Evolutionary conservation across 2,113 vertebrate genomes (phyloP).

Genomic region (Phaethornis superciliosus): DNA sequence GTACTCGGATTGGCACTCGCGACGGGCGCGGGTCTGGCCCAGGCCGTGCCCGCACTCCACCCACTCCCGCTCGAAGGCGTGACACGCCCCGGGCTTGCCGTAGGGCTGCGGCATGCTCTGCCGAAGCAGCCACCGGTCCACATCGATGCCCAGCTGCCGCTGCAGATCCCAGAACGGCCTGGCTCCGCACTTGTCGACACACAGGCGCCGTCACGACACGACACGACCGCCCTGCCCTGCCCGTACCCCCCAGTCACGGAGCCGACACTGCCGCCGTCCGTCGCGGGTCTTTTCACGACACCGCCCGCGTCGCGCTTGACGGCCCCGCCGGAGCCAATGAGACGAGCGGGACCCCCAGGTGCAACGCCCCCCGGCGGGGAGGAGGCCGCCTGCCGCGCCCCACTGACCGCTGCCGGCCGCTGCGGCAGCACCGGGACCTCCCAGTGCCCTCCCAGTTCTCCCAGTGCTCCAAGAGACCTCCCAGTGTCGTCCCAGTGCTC

Average conservation of each 20-base stretch:
- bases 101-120: slow-evolving; percentile 82
- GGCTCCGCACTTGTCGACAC: slow-evolving; percentile 31
- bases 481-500: not conserved
- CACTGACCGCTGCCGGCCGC: not conserved
- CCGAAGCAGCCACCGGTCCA: slow-evolving; percentile 83
- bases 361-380: not conserved
- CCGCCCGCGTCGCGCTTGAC: not conserved
- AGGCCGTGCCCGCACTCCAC: slow-evolving; percentile 88
- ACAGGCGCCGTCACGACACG: not conserved
- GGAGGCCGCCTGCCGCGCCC: not conserved
- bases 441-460: too few species aligned
- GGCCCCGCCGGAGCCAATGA: not conserved
- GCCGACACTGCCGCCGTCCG: slow-evolving; percentile 69
- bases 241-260: slow-evolving; percentile 62
- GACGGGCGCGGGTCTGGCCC: slow-evolving; percentile 82
- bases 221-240: slow-evolving; percentile 54
- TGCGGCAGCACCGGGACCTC: too few species aligned
- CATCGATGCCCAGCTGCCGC: slow-evolving; percentile 78
- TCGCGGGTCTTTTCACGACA: not conserved
- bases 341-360: fast-evolving
- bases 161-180: slow-evolving; percentile 91
- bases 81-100: slow-evolving; percentile 73
- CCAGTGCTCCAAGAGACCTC: not conserved
- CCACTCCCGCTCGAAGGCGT: slow-evolving; percentile 95
- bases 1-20: slow-evolving; percentile 86